Evolutionary conservation across 1,140 invertebrate species (phyloP), one percentile per base, ranked within the genome.

Genomic region (Hirudo medicinalis): DNA sequence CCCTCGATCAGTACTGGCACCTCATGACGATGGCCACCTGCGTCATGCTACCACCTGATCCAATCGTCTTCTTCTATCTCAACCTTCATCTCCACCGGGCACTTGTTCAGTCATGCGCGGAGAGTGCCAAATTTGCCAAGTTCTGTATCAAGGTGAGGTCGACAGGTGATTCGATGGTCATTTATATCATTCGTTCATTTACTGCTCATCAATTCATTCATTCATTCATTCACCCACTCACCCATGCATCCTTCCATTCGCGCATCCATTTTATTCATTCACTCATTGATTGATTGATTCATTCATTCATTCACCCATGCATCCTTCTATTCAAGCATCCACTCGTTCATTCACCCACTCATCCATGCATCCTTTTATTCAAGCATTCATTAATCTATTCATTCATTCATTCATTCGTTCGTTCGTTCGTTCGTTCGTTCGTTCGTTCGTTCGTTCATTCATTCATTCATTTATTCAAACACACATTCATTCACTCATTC

Each of bases 41-140:
- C 55, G 89, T 94, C 0, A 88, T 93, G 69, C 81, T 92, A 27
- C 93, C 93, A 54, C 87, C 90, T 2, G 88, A 90, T 76, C 89
- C 90, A 78, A 84, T 88, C 0, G 85, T 95, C 72, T 85, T 91
- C 54, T 89, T 92, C 72, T 92, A 95, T 81, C 84, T 97, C n/a
- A 88, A 93, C 29, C 87, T 91, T 15, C 94, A 96, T 82, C 82
- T 97, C 68, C 89, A 92, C 75, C 86, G 91, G 76, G 92, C 92
- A 78, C 87, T 90, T 36, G 88, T 90, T 67, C 92, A 95, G 81
- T 89, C 88, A 74, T 88, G 94, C 22, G 90, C 90, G 2, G 92
- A 96, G 79, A 93, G 96, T 80, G 93, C 92, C 8, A 92, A 93
- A 82, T 97, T 91, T 81, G 92, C 94, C 9, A 83, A 92, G 76